phyloP scores from a whole-genome alignment of 2,113 vertebrate species.

The Microtus montanus region DNA sequence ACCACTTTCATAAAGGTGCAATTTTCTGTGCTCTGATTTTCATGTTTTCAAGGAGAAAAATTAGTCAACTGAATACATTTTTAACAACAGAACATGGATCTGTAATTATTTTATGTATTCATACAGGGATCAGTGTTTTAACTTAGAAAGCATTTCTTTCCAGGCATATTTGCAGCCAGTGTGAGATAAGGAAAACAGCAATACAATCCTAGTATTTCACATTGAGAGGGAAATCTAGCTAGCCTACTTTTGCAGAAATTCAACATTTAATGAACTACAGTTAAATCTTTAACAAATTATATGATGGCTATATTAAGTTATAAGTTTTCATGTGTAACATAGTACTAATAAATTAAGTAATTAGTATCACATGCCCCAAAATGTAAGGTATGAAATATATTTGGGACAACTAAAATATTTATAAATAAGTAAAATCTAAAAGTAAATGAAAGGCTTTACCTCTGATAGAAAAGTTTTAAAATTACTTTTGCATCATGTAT shows the following conservation, averaged over 20 bases:
- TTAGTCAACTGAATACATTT: constrained; percentile 19
- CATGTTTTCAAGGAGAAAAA: constrained; percentile 34
- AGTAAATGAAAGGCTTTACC: background rate
- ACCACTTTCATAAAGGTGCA: background rate
- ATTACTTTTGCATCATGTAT: background rate
- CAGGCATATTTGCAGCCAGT: background rate
- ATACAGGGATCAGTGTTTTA: constrained; percentile 30
- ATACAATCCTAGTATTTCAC: background rate
- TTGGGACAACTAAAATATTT: background rate
- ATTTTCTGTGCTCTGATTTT: constrained; percentile 26
- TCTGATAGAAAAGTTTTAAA: background rate
- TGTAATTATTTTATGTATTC: constrained; percentile 52
- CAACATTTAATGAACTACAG: background rate
- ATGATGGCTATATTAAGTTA: background rate
- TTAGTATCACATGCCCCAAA: background rate
- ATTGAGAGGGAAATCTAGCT: background rate
- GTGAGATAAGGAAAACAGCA: background rate
- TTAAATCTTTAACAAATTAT: background rate
- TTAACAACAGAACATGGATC: constrained; percentile 25
- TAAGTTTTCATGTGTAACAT: background rate
- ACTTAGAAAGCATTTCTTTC: constrained; percentile 29
- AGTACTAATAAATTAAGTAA: background rate
- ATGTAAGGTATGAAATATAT: background rate
- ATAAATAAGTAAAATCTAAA: background rate
- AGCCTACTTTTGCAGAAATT: background rate